phyloP scores from a whole-genome alignment of 2,797 vertebrate genomes.

The Diplodus puntazzo region DNA sequence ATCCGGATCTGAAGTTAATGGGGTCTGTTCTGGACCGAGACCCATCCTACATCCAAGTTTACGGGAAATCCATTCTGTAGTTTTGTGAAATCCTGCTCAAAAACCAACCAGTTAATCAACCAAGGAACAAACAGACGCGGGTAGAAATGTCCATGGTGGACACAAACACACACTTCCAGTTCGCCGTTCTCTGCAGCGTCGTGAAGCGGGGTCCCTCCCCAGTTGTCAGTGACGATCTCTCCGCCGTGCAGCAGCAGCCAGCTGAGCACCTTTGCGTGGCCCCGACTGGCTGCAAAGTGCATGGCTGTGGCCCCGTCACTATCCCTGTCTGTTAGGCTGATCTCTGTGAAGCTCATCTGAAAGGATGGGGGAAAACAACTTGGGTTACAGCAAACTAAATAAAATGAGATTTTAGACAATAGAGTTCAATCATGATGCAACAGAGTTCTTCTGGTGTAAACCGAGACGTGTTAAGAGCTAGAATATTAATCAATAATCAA shows the following conservation, averaged over 20 bases:
- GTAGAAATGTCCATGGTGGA: background rate
- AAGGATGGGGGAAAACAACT: background rate
- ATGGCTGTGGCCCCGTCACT: constrained; percentile 94
- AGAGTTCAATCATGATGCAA: background rate
- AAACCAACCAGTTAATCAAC: too few relatives aligned
- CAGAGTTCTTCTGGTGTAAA: background rate
- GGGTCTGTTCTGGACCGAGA: too few relatives aligned
- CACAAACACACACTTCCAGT: constrained; percentile 88
- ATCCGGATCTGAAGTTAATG: too few relatives aligned
- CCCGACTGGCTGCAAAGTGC: constrained; percentile 97
- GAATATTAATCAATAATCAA: background rate
- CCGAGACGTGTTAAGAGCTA: background rate
- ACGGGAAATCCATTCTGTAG: too few relatives aligned
- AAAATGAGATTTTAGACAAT: background rate
- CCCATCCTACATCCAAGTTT: too few relatives aligned
- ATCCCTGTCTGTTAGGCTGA: constrained; percentile 91
- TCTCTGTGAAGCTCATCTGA: constrained; percentile 92
- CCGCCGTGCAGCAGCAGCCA: constrained; percentile 97
- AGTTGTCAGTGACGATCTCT: constrained; percentile 91
- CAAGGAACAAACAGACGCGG: too few relatives aligned
- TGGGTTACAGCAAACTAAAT: background rate
- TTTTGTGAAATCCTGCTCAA: too few relatives aligned
- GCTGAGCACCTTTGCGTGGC: constrained; percentile 96
- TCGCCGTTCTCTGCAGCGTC: constrained; percentile 97
- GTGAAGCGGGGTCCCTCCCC: constrained; percentile 94